These are phyloP conservation scores for Notolepis coatsorum DNA, from an alignment of 2,797 vertebrate species.

Conservation along the genomic window DNA sequence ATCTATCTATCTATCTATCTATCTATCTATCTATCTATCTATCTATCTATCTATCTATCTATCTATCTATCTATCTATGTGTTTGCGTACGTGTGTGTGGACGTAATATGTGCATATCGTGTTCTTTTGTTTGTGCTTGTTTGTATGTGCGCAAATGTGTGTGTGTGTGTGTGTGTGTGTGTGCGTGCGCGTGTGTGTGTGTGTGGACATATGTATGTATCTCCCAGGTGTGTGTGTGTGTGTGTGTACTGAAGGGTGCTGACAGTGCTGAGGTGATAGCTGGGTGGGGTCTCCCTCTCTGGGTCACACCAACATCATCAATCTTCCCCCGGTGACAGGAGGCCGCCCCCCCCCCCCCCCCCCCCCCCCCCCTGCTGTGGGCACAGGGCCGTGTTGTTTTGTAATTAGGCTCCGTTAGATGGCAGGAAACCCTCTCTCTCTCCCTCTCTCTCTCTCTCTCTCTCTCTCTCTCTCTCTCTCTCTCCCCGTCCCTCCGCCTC, in stretches of 20 bases:
- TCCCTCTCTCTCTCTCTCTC: conserved; percentile 47
- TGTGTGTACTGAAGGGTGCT: too few species aligned
- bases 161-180: conserved; percentile 18
- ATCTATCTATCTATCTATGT: too few species aligned
- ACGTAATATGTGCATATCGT: conserved; percentile 4
- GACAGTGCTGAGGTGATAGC: conserved; percentile 76
- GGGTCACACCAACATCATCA: conserved; percentile 90
- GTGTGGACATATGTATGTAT: conserved; percentile 26
- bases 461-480: conserved; percentile 49
- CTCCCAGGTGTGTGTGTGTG: conserved; percentile 28
- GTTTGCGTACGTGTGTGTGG: conserved; percentile 21
- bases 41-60: conserved; percentile 18
- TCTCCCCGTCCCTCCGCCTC: conserved; percentile 12
- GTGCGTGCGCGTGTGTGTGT: conserved; percentile 6
- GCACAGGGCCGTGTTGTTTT: conserved; percentile 88
- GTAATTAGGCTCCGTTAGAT: conserved; percentile 87
- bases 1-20: too few species aligned
- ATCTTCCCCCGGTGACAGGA: conserved; percentile 84
- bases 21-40: neutral
- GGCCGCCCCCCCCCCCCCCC: conserved; percentile 41
- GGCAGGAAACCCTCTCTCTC: conserved; percentile 83
- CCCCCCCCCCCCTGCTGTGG: conserved; percentile 69
- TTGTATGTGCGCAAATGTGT: conserved; percentile 18
- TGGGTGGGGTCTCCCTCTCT: conserved; percentile 81
- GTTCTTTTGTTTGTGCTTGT: neutral